Conservation (phyloP, 1,140 invertebrate species). For the Formica selysi region DNA sequence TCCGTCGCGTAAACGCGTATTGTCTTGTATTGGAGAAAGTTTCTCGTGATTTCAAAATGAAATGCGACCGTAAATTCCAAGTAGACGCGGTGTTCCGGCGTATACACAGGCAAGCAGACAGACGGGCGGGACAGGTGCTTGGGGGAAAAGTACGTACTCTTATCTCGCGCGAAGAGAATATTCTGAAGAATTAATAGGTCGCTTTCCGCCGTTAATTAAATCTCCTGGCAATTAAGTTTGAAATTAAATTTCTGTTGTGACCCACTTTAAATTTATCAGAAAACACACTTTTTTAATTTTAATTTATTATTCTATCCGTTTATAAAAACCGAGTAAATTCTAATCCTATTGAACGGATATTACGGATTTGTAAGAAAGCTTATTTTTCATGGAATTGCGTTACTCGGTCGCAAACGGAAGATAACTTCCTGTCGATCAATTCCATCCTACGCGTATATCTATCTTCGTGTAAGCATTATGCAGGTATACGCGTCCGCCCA, state of each 20-base stretch:
- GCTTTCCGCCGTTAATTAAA: neutral
- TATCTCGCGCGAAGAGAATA: slow-evolving; percentile 1
- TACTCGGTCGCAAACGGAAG: slow-evolving; percentile 52
- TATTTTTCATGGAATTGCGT: slow-evolving; percentile 1
- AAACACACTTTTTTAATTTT: neutral
- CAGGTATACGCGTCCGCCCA: slow-evolving; percentile 18
- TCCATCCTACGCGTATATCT: slow-evolving; percentile 52
- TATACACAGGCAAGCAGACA: neutral
- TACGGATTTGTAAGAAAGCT: slow-evolving; percentile 4
- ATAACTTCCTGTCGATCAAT: slow-evolving; percentile 68
- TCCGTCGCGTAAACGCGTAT: slow-evolving; percentile 5
- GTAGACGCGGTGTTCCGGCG: slow-evolving; percentile 12
- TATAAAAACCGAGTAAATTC: neutral
- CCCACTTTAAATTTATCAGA: too few species aligned
- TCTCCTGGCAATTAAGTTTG: neutral
- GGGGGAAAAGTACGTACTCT: slow-evolving; percentile 3
- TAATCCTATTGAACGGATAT: neutral
- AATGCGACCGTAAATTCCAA: slow-evolving; percentile 58
- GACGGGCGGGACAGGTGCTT: slow-evolving; percentile 12
- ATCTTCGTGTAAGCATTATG: slow-evolving; percentile 30
- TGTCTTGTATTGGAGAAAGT: slow-evolving; percentile 56
- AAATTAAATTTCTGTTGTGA: neutral
- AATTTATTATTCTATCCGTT: neutral
- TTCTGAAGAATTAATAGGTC: neutral
- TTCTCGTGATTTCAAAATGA: slow-evolving; percentile 47